phyloP scores from a whole-genome alignment of 2,113 vertebrate genomes.

The Ochotona curzoniae region DNA sequence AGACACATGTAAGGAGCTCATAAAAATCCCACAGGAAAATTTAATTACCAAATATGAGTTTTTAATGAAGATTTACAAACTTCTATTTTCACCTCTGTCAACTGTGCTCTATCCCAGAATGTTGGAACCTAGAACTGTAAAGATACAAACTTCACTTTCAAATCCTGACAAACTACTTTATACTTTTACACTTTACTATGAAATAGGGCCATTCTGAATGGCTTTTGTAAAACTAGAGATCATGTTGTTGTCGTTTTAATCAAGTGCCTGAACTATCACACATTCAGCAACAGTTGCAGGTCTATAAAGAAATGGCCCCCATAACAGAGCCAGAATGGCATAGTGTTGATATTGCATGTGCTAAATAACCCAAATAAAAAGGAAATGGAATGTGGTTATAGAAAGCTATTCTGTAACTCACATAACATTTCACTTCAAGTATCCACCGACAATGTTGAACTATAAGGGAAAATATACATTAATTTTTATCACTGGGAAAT shows the following conservation, averaged over 20 bases:
- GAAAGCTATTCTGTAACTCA: conserved; percentile 29
- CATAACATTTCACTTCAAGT: neutral
- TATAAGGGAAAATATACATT: conserved; percentile 44
- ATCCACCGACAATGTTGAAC: conserved; percentile 35
- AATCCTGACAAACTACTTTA: neutral
- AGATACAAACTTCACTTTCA: neutral
- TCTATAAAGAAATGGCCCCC: neutral
- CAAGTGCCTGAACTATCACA: neutral
- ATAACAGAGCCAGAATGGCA: neutral
- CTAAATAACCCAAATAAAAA: conserved; percentile 39
- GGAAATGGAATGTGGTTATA: neutral
- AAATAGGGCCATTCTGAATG: neutral
- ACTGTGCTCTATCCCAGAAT: neutral
- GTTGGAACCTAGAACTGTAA: conserved; percentile 4
- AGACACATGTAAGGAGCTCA: neutral
- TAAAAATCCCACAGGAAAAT: too few relatives aligned
- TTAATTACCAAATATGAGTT: too few relatives aligned
- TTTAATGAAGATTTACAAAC: too few relatives aligned
- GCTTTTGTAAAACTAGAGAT: neutral
- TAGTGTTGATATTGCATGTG: neutral
- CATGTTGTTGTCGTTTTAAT: neutral
- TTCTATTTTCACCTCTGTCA: neutral
- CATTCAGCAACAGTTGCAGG: neutral
- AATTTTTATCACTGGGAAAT: conserved; percentile 46
- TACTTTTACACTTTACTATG: neutral